These are phyloP conservation scores for Laspeyria flexula DNA, from an alignment of 2,888 invertebrate genomes.

Conservation along the genomic window DNA sequence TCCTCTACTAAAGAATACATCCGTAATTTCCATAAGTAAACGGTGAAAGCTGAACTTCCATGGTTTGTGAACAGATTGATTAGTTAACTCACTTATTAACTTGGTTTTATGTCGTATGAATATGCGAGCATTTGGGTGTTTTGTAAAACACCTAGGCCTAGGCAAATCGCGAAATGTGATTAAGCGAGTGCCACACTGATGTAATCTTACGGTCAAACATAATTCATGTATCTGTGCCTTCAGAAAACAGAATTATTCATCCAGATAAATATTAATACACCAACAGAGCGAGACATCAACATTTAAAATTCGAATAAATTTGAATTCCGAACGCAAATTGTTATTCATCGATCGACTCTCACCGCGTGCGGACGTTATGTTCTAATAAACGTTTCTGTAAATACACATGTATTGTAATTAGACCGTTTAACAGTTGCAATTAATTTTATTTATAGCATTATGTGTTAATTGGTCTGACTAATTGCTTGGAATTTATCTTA, in stretches of 20 bases:
- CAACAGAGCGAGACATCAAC: constrained; percentile 1
- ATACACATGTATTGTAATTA: constrained; percentile 16
- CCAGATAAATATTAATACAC: neutral
- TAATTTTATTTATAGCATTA: constrained; percentile 21
- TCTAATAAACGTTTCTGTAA: constrained; percentile 17
- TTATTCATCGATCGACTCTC: constrained; percentile 23
- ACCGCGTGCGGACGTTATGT: constrained; percentile 19
- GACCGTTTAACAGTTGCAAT: constrained; percentile 9
- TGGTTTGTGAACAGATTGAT: no score
- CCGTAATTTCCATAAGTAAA: no score
- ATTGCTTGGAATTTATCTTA: neutral
- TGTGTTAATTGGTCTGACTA: constrained; percentile 3
- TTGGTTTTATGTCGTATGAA: no score
- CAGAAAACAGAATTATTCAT: neutral
- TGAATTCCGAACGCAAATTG: constrained; percentile 27
- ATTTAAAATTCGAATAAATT: constrained; percentile 10
- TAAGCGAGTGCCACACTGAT: no score
- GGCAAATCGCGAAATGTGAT: no score
- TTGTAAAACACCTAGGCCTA: no score
- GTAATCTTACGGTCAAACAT: no score
- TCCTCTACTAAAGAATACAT: no score
- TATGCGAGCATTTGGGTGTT: no score
- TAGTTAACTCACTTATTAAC: no score
- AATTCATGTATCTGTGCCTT: neutral
- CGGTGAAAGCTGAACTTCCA: no score